These are phyloP conservation scores for Parapsyche elsis DNA, from an alignment of 1,140 invertebrate genomes.

Conservation along the genomic window DNA sequence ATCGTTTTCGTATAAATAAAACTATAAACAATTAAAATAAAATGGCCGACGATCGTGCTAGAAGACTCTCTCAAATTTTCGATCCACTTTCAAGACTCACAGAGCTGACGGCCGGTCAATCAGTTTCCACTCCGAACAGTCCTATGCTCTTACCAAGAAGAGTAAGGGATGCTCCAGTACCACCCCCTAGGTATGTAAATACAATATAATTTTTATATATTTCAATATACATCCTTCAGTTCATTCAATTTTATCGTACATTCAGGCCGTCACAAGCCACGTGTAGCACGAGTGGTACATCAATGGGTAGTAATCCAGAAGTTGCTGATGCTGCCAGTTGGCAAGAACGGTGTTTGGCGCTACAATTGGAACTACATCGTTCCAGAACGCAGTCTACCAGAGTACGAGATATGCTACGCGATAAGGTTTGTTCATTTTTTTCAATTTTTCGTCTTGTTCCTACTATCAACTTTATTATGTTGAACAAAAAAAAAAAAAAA, in stretches of 20 bases:
- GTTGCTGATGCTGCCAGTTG: slow-evolving; percentile 72
- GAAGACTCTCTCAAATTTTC: slow-evolving; percentile 81
- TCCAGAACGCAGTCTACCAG: slow-evolving; percentile 85
- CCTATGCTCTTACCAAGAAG: slow-evolving; percentile 74
- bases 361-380: slow-evolving; percentile 84
- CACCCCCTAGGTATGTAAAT: slow-evolving; percentile 65
- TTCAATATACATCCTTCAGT: neutral
- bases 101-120: slow-evolving; percentile 49
- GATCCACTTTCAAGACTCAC: slow-evolving; percentile 77
- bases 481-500: too few species aligned
- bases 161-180: slow-evolving; percentile 66
- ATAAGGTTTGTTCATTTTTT: slow-evolving; percentile 74
- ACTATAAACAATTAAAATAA: neutral
- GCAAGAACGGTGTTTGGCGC: slow-evolving; percentile 85
- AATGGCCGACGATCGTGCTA: slow-evolving; percentile 71
- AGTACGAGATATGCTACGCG: slow-evolving; percentile 84
- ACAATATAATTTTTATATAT: slow-evolving; percentile 6
- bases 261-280: slow-evolving; percentile 65
- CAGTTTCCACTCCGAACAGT: slow-evolving; percentile 75
- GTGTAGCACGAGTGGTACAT: slow-evolving; percentile 57
- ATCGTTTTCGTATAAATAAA: neutral
- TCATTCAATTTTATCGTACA: neutral
- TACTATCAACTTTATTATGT: too few species aligned
- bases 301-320: slow-evolving; percentile 57
- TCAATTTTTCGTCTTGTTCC: neutral